Evolutionary conservation across 2,888 invertebrate genomes (phyloP), one percentile per base, ranked within the genome.

Genomic region (Congeria kusceri): DNA sequence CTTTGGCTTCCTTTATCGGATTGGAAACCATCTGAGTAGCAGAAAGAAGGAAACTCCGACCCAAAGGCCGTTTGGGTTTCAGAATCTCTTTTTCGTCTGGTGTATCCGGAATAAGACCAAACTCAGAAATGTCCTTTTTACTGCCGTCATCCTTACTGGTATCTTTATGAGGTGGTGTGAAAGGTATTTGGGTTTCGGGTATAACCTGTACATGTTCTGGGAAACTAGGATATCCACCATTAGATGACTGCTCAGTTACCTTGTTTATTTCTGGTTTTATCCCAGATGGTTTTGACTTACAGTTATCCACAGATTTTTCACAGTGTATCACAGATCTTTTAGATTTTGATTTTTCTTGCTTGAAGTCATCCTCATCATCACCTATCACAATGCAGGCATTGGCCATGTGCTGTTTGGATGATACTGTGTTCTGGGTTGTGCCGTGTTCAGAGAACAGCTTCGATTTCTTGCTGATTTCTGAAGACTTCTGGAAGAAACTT

Each of bases 101-200:
- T 3, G 89, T 90, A 68, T 88, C 89, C 23, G 88, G 89, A 27
- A 90, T 89, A 18, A 86, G 61, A n/a, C 83, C 82, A 20, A 81
- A 83, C 15, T 86, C 86, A 15, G n/a, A 5, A 23, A 32, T 68
- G 9, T 39, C 44, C 20, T 56, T 56, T 0, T 11, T n/a, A 28
- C 15, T 15, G 49, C 65, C 62, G 9, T 1, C 0, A 56, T 46
- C 53, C 28, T 80, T 65, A 27, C 49, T 44, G 11, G 59, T 25
- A 18, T 61, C 53, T 47, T 62, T 69, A 64, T 23, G 58, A 11
- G 49, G 74, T 13, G 86, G 82, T 28, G 82, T 79, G 27, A 80
- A 68, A 25, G 73, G 39, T n/a, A 80, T n/a, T 65, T 88, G 88
- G n/a, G 86, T 86, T 66, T 88, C 86, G 23, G 86, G 87, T 11